Percentiles rank a stretch among this genome's conserved stretches.
phyloP scores from a whole-genome alignment of 2,888 invertebrate species.

The Spilarctia lutea region DNA sequence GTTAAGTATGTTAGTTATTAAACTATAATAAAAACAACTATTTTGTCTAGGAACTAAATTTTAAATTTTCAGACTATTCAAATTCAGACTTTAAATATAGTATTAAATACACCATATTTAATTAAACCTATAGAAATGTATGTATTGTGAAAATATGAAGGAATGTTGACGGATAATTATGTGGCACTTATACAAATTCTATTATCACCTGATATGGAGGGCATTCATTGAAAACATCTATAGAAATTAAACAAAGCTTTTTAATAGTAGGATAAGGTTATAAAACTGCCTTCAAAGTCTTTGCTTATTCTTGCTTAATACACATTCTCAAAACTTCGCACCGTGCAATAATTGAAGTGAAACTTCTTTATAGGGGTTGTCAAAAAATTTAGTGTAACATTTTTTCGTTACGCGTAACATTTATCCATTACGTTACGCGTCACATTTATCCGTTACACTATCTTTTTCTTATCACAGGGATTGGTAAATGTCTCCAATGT shows the following conservation, averaged over 20 bases:
- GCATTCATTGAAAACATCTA: slow-evolving; percentile 29
- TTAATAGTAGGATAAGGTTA: slow-evolving; percentile 1
- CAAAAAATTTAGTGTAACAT: too few species aligned
- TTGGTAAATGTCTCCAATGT: too few species aligned
- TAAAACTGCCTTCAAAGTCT: slow-evolving; percentile 23
- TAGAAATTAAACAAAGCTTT: slow-evolving; percentile 4
- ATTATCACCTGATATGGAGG: slow-evolving; percentile 39
- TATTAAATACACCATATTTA: not conserved
- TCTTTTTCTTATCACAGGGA: too few species aligned
- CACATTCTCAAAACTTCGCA: slow-evolving; percentile 33
- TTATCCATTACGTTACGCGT: too few species aligned
- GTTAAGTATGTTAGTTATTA: not conserved
- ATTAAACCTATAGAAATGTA: slow-evolving; percentile 30
- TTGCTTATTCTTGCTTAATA: slow-evolving; percentile 10
- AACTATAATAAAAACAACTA: not conserved
- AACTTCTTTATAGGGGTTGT: too few species aligned
- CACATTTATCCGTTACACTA: too few species aligned
- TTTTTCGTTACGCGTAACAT: too few species aligned
- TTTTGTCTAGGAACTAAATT: not conserved
- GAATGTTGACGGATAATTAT: slow-evolving; percentile 44
- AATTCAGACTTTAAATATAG: not conserved
- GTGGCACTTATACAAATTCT: slow-evolving; percentile 32
- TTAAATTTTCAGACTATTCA: not conserved
- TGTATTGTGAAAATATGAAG: slow-evolving; percentile 30
- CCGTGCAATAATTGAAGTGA: slow-evolving; percentile 43